phyloP scores from a whole-genome alignment of 2,888 invertebrate species.

The Formica aserva region DNA sequence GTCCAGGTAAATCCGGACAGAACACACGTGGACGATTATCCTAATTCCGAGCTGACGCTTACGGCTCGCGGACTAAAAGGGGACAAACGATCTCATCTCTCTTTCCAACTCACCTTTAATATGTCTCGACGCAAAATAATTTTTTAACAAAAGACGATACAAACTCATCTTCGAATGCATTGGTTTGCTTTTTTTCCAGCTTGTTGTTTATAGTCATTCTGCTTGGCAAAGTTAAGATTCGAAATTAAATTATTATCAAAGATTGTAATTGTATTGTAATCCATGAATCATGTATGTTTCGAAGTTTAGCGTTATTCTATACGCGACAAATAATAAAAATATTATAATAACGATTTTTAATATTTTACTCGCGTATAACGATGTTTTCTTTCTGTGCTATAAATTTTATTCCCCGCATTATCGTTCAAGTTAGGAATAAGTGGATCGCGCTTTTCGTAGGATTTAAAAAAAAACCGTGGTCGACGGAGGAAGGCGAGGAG shows the following conservation, averaged over 20 bases:
- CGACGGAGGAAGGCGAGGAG: conserved; percentile 42
- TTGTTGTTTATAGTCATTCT: neutral
- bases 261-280: neutral
- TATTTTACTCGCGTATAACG: neutral
- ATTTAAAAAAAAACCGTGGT: conserved; percentile 48
- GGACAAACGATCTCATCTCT: conserved; percentile 37
- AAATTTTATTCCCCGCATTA: neutral
- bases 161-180: neutral
- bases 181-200: neutral
- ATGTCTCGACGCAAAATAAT: conserved; percentile 29
- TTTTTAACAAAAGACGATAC: neutral
- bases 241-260: neutral
- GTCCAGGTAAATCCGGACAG: conserved; percentile 66
- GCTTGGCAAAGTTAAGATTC: neutral
- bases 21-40: conserved; percentile 67
- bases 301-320: neutral
- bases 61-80: conserved; percentile 40
- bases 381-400: neutral
- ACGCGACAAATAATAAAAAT: neutral
- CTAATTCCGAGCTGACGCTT: conserved; percentile 62
- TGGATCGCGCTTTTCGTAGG: conserved; percentile 22
- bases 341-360: neutral
- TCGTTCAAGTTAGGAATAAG: neutral
- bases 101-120: conserved; percentile 26
- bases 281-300: neutral